A percentile compares a stretch with the other conserved stretches of the same genome.
phyloP scores from a whole-genome alignment of 2,113 vertebrate genomes.

The Hassar affinis region DNA sequence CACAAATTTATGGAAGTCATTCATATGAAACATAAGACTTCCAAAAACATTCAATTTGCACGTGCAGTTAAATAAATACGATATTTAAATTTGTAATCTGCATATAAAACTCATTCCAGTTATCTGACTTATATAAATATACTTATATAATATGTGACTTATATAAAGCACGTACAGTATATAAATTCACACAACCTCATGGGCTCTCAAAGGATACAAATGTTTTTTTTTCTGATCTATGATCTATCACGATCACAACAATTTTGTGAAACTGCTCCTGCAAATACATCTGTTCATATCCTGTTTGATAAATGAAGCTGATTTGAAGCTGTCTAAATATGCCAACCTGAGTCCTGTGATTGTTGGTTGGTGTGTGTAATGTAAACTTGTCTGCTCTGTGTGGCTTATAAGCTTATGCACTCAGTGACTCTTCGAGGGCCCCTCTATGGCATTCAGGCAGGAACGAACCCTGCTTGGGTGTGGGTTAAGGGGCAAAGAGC shows the following conservation, averaged over 20 bases:
- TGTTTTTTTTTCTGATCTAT: not conserved
- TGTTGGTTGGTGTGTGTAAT: not conserved
- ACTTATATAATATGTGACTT: no score
- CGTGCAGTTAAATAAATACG: not conserved
- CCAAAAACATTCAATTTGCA: not conserved
- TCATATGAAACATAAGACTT: not conserved
- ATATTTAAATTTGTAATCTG: not conserved
- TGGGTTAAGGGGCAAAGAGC: slow-evolving; percentile 42
- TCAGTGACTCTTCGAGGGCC: slow-evolving; percentile 37
- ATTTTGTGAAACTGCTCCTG: not conserved
- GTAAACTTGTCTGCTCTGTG: not conserved
- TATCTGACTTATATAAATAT: not conserved
- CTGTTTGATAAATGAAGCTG: not conserved
- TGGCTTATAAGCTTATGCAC: slow-evolving; percentile 19
- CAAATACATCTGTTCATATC: not conserved
- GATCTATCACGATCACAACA: not conserved
- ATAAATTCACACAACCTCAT: not conserved
- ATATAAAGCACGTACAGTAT: no score
- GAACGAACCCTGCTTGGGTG: slow-evolving; percentile 26
- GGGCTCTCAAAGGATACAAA: not conserved
- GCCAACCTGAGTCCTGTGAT: not conserved
- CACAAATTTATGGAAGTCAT: not conserved
- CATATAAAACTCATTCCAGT: not conserved
- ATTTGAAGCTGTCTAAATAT: not conserved
- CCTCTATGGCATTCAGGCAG: slow-evolving; percentile 28